phyloP scores from a whole-genome alignment of 2,113 vertebrate genomes.

The Ameiurus melas region DNA sequence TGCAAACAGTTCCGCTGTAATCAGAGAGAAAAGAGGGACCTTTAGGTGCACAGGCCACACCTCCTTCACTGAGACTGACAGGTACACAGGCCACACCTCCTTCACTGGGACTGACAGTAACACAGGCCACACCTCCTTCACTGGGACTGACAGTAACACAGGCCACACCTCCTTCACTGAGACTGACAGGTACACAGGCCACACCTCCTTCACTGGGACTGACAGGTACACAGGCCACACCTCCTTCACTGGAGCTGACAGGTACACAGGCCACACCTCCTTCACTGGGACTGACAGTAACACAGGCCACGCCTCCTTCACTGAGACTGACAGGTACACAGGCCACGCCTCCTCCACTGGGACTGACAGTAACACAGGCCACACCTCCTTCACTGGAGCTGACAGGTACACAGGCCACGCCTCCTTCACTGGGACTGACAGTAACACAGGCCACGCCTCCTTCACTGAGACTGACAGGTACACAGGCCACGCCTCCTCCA shows the following conservation, averaged over 20 bases:
- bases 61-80: not conserved
- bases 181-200: not conserved
- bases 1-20: not conserved
- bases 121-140: not conserved
- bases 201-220: not conserved
- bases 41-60: not conserved
- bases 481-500: too few relatives aligned
- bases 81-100: not conserved
- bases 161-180: not conserved
- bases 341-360: not conserved
- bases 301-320: not conserved
- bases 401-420: not conserved
- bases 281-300: not conserved
- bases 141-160: not conserved
- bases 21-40: not conserved
- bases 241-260: not conserved
- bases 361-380: not conserved
- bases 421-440: not conserved
- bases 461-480: not conserved
- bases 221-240: not conserved
- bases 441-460: not conserved
- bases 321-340: not conserved
- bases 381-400: not conserved
- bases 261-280: not conserved
- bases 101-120: not conserved